Evolutionary conservation across 2,113 vertebrate genomes (phyloP).

Genomic region (Felis chaus): DNA sequence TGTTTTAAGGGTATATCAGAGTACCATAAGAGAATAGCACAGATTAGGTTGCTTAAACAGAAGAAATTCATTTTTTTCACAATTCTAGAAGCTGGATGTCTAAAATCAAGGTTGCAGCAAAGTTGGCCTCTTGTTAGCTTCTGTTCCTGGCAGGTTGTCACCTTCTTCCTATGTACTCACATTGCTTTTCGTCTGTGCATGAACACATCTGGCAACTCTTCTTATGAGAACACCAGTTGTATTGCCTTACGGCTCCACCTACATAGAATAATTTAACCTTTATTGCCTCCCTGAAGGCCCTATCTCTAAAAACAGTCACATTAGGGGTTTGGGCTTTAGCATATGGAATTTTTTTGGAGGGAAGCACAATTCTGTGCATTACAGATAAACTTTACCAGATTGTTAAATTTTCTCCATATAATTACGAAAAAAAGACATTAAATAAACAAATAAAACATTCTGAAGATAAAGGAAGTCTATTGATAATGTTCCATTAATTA

Average conservation of each 20-base stretch:
- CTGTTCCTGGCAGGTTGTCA: not conserved
- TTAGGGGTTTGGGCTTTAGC: too few relatives aligned
- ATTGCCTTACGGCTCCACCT: not conserved
- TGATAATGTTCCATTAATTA: not conserved
- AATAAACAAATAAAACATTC: not conserved
- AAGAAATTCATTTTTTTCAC: not conserved
- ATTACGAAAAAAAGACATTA: not conserved
- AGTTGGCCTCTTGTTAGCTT: not conserved
- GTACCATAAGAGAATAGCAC: not conserved
- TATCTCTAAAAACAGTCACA: not conserved
- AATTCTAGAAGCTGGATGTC: not conserved
- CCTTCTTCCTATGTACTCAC: not conserved
- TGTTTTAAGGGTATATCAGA: not conserved
- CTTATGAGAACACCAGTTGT: not conserved
- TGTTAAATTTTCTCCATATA: not conserved
- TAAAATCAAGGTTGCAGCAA: not conserved
- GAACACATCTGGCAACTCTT: not conserved
- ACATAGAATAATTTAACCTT: not conserved
- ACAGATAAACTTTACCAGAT: not conserved
- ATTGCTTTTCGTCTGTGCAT: not conserved
- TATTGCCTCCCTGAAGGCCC: not conserved
- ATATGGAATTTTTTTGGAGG: not conserved
- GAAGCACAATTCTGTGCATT: not conserved
- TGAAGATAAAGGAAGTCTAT: not conserved
- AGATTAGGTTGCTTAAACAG: not conserved